A percentile compares a stretch with the other conserved stretches of the same genome.
Conservation (phyloP, 2,113 vertebrate species). For the Vicugna pacos region DNA sequence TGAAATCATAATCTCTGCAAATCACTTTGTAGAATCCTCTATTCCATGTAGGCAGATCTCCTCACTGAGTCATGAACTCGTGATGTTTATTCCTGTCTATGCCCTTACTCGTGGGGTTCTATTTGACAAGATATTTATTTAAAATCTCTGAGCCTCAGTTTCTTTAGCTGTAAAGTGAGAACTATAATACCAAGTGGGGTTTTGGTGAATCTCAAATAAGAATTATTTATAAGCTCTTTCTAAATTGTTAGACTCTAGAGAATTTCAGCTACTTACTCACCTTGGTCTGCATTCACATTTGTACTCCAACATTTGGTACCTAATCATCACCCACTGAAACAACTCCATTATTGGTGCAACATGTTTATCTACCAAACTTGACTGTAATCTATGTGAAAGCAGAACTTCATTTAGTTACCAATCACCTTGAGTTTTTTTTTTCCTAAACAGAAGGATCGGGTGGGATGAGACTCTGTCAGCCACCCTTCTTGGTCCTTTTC, state of each 20-base stretch:
- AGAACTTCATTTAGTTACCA: neutral
- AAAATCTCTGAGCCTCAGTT: neutral
- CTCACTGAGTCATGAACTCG: neutral
- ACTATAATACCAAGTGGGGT: neutral
- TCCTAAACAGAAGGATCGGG: neutral
- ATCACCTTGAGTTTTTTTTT: neutral
- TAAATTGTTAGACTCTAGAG: constrained; percentile 24
- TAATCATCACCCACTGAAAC: neutral
- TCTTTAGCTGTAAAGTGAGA: neutral
- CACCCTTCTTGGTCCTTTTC: neutral
- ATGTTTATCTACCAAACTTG: neutral
- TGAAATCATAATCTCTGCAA: neutral
- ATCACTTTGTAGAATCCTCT: constrained; percentile 39
- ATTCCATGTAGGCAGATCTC: neutral
- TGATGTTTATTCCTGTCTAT: neutral
- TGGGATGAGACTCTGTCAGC: neutral
- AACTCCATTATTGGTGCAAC: neutral
- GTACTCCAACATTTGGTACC: neutral
- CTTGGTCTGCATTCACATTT: neutral
- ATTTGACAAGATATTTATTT: neutral
- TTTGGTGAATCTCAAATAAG: neutral
- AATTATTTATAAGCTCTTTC: constrained; percentile 44
- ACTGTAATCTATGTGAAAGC: neutral
- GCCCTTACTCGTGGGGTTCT: neutral
- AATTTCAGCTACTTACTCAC: neutral